A percentile compares a stretch with the other conserved stretches of the same genome.
These are phyloP conservation scores for Lycocerus yunnanus DNA, from an alignment of 2,888 invertebrate species.

Conservation along the genomic window DNA sequence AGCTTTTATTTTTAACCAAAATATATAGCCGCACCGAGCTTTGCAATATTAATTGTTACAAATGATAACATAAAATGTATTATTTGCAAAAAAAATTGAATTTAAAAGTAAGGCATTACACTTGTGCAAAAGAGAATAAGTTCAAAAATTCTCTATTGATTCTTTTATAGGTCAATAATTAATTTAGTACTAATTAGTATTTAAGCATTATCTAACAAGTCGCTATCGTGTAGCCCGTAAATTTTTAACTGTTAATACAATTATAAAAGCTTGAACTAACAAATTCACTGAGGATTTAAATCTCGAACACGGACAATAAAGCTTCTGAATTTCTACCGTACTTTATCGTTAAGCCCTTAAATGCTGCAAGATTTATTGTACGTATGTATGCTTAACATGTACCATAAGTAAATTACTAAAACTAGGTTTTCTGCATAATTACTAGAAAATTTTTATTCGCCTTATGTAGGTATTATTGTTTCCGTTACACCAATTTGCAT, in stretches of 20 bases:
- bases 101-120: background rate
- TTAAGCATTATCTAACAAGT: background rate
- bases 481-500: background rate
- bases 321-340: constrained; percentile 1
- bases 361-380: constrained; percentile 1
- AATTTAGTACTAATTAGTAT: background rate
- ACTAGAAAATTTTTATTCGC: background rate
- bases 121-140: background rate
- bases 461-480: background rate
- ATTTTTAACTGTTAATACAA: constrained; percentile 2
- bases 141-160: background rate
- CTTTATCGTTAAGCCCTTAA: constrained; percentile 2
- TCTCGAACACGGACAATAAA: background rate
- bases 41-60: background rate
- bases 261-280: background rate
- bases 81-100: background rate
- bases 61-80: background rate
- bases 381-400: background rate
- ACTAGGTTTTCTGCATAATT: background rate
- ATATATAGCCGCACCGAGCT: background rate
- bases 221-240: background rate
- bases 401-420: background rate
- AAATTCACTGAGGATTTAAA: background rate
- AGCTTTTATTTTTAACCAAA: background rate
- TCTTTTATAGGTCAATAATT: background rate